Evolutionary conservation across 2,888 invertebrate species (phyloP), one percentile per base, ranked within the genome.

Genomic region (Nomada ferruginata): DNA sequence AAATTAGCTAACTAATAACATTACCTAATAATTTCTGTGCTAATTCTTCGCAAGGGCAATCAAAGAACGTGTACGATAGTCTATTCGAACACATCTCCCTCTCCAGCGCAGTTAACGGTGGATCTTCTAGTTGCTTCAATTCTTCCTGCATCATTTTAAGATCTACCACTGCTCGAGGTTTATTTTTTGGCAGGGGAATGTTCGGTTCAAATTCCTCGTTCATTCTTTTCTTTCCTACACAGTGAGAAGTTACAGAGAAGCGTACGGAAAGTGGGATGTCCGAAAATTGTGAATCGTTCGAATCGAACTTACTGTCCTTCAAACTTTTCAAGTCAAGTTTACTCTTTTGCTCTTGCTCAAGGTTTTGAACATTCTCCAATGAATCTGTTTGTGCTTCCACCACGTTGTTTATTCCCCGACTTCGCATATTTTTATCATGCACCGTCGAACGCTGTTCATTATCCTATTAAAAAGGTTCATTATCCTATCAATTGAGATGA

Each of bases 1-100:
- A 2, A 53, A 59, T 0, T n/a, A n/a, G 20, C 15, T 29, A 53
- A 50, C 18, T 59, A 20, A 52, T 13, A 23, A 70, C 23, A 23
- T 68, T 74, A 93, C 93, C 93, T 72, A 97, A 92, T 65, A 97
- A 92, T 83, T 93, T 94, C 88, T 94, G 94, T 0, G 96, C 96
- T 85, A 96, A 92, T 57, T 94, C 92, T 86, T 94, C 90, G 85
- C 94, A 94, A 1, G 94, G 92, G 29, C 92, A 89, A 87, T 95
- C 90, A 84, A 93, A 95, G 88, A 95, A 95, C 61, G 91, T 87
- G 77, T 86, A 90, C 9, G 81, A 74, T 15, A 94, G 80, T 88
- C 92, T 91, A 2, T 79, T 76, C 3, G 89, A 85, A 76, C 87
- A 89, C n/a, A 92, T 70, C 79, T 90, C 57, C 76, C 87, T 91